phyloP scores from a whole-genome alignment of 2,888 invertebrate genomes.

The Microchrysa polita region DNA sequence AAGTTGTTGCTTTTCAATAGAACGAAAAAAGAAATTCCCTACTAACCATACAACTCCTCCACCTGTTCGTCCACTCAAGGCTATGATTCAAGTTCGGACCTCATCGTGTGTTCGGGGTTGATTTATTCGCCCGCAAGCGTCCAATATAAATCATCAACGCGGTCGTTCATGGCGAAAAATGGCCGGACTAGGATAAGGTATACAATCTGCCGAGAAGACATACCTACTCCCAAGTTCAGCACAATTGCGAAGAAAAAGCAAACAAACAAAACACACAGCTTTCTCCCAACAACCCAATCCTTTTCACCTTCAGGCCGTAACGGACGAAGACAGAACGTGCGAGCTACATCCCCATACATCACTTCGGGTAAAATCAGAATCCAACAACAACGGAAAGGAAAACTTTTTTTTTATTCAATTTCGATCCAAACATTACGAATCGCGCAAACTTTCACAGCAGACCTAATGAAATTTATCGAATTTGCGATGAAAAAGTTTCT shows the following conservation, averaged over 20 bases:
- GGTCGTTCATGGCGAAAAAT: not conserved
- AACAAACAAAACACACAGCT: not conserved
- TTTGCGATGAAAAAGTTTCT: too few relatives aligned
- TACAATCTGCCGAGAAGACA: not conserved
- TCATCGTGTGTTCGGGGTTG: conserved; percentile 31
- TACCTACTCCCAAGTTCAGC: not conserved
- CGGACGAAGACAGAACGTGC: too few relatives aligned
- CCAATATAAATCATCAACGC: not conserved
- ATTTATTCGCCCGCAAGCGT: conserved; percentile 16
- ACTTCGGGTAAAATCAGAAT: conserved; percentile 13
- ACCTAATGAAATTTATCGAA: not conserved
- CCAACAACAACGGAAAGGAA: too few relatives aligned
- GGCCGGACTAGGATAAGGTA: not conserved
- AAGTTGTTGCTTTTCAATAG: too few relatives aligned
- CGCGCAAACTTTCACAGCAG: not conserved
- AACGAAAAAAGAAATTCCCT: too few relatives aligned
- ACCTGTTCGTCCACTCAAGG: too few relatives aligned
- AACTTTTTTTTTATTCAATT: conserved; percentile 31
- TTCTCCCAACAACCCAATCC: too few relatives aligned
- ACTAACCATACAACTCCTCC: too few relatives aligned
- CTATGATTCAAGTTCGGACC: not conserved
- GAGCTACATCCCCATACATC: too few relatives aligned
- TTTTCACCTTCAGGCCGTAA: too few relatives aligned
- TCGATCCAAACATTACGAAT: not conserved
- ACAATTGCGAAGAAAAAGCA: not conserved